These are phyloP conservation scores for Hafferia zeledoni DNA, from an alignment of 2,797 vertebrate species.

Conservation along the genomic window DNA sequence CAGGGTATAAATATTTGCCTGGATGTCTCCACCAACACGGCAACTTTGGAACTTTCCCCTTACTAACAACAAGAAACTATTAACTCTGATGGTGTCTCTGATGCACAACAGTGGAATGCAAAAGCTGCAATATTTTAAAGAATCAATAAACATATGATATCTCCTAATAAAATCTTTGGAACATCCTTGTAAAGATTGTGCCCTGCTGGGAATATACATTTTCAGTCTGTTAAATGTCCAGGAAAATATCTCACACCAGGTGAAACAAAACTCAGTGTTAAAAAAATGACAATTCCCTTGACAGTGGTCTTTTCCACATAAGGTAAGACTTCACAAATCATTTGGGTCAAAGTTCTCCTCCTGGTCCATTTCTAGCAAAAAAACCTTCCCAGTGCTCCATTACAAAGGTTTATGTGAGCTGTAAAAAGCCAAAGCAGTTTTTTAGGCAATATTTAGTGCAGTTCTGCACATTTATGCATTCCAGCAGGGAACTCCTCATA, in stretches of 20 bases:
- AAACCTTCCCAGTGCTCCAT: not conserved
- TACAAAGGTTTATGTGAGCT: not conserved
- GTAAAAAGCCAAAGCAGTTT: not conserved
- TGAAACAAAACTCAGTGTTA: not conserved
- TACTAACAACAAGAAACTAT: not conserved
- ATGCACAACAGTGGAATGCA: not conserved
- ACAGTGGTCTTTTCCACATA: rapidly evolving
- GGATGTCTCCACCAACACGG: not conserved
- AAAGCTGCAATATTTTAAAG: not conserved
- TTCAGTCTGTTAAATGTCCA: not conserved
- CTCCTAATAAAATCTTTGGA: not conserved
- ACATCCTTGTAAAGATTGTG: not conserved
- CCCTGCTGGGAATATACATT: not conserved
- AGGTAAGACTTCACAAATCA: not conserved
- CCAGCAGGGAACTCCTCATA: too few species aligned
- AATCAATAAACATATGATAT: not conserved
- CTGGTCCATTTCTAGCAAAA: not conserved
- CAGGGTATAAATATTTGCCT: not conserved
- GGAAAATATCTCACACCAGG: not conserved
- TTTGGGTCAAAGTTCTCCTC: not conserved
- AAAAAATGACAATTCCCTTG: not conserved
- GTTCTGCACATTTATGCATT: not conserved
- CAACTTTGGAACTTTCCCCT: not conserved
- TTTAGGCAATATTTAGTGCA: not conserved
- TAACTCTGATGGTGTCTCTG: not conserved